Percentiles rank a stretch among this genome's conserved stretches.
Conservation (phyloP, 1,140 invertebrate species). For the Bactericera cockerelli region DNA sequence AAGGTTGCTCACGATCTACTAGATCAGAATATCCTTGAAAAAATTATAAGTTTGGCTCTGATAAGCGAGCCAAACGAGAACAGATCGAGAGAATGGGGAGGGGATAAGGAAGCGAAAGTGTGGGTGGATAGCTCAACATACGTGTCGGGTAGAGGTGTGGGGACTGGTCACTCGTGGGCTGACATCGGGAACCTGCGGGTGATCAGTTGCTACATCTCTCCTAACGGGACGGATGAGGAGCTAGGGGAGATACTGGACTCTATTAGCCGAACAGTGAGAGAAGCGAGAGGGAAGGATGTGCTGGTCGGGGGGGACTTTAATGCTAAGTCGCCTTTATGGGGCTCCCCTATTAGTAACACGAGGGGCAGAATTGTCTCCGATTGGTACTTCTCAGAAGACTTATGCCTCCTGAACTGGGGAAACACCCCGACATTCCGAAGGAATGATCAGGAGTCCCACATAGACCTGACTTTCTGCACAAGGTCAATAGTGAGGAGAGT, state of each 20-base stretch:
- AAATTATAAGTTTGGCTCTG: not conserved
- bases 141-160: no score
- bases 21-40: not conserved
- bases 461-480: not conserved
- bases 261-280: not conserved
- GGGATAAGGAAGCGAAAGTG: not conserved
- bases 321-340: not conserved
- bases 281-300: not conserved
- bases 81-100: not conserved
- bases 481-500: not conserved
- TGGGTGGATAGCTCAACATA: no score
- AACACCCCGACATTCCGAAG: not conserved
- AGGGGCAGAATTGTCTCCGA: not conserved
- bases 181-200: no score
- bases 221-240: no score
- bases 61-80: not conserved
- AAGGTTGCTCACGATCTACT: not conserved
- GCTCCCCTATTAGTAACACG: not conserved
- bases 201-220: no score
- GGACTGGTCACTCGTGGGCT: no score
- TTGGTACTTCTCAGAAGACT: not conserved
- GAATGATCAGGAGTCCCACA: not conserved
- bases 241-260: not conserved
- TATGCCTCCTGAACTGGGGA: not conserved
- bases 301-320: not conserved